Evolutionary conservation across 2,797 vertebrate genomes (phyloP), one percentile per base, ranked within the genome.

Genomic region (Diplodus puntazzo): DNA sequence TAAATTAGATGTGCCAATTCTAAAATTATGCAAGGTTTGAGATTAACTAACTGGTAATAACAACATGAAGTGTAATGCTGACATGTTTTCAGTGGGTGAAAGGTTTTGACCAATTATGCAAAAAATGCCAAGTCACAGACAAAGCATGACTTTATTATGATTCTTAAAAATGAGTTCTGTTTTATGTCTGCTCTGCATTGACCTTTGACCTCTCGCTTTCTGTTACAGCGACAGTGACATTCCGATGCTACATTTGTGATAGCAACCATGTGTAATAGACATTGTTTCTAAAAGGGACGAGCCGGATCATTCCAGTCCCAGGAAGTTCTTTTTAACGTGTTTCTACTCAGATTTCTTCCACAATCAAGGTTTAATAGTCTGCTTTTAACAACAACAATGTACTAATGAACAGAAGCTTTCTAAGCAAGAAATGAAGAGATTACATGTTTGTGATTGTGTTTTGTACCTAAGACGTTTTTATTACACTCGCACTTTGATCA

Each of bases 401-500:
- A 69, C 42, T 68, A 62, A 77, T 62, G 46, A 55, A 60, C 46
- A 58, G 23, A 54, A 7, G 46, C 58, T 70, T 75, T 53, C 27
- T 21, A n/a, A 43, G 18, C 5, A 77, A 69, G 17, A 80, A 81
- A 75, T 79, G 0, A 81, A 78, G 72, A 67, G 43, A 73, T 69
- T 1, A 14, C 30, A 59, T 55, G 61, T 69, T 68, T 83, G 27
- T 84, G 39, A 64, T 54, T 77, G 21, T 80, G 49, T 82, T 83
- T 88, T 88, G 64, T 69, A 81, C 43, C 3, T 34, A 1, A 53
- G 30, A 72, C 57, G 21, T 75, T 80, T 77, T 77, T 72, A 45
- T 83, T 73, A 72, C 75, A 83, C 17, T 57, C 49, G 83, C 87
- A 91, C 91, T 90, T 88, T 91, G 87, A 89, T 80, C 60, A 34